Evolutionary conservation across 2,888 invertebrate species (phyloP).

Genomic region (Gortyna flavago): DNA sequence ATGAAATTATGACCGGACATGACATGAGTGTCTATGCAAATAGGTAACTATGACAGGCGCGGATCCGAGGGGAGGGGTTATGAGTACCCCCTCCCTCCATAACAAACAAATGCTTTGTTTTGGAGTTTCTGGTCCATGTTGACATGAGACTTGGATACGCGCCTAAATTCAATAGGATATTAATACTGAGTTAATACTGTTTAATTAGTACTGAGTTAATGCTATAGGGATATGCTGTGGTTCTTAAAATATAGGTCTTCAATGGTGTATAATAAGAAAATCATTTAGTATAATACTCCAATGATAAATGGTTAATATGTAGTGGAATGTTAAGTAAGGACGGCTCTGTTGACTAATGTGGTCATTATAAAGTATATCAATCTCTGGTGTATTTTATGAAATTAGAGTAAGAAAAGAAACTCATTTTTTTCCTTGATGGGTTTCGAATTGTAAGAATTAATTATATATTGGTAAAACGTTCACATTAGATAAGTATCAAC

Average conservation of each 20-base stretch:
- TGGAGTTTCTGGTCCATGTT: constrained; percentile 22
- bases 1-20: constrained; percentile 14
- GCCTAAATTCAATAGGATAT: background rate
- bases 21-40: constrained; percentile 19
- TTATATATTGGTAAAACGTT: background rate
- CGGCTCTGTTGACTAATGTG: background rate
- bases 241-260: constrained; percentile 2
- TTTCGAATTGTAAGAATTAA: background rate
- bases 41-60: constrained; percentile 43
- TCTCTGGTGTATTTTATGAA: constrained; percentile 18
- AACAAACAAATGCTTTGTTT: constrained; percentile 19
- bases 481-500: background rate
- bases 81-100: constrained; percentile 25
- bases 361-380: background rate
- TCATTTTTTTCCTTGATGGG: background rate
- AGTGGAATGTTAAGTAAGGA: background rate
- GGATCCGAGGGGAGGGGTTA: constrained; percentile 27
- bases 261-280: constrained; percentile 12
- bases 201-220: background rate
- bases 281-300: background rate
- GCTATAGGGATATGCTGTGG: background rate
- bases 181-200: background rate
- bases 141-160: constrained; percentile 41
- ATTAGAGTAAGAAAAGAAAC: background rate
- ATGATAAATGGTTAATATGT: background rate